Conservation (phyloP, 2,797 vertebrate species). For the Chaunax sp. region DNA sequence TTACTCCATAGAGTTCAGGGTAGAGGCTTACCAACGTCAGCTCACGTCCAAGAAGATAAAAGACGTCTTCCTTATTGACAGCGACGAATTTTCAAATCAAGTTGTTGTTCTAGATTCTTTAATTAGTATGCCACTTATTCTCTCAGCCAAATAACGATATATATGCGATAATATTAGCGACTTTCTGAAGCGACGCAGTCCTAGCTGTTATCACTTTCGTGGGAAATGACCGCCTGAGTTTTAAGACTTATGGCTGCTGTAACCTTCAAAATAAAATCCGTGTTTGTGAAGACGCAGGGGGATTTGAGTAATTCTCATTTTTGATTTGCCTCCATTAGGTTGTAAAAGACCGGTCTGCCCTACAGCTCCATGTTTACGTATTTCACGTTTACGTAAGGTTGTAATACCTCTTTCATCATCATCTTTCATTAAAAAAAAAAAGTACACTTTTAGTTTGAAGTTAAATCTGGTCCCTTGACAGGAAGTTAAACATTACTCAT, state of each 20-base stretch:
- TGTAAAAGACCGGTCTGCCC: no score
- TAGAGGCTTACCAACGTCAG: background rate
- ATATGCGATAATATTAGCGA: no score
- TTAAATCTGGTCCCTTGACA: no score
- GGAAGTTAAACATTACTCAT: no score
- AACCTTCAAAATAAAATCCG: slow-evolving; percentile 18
- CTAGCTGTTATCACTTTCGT: slow-evolving; percentile 54
- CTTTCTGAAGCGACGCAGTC: no score
- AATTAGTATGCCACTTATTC: no score
- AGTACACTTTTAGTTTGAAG: slow-evolving; percentile 27
- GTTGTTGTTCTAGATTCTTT: no score
- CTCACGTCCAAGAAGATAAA: background rate
- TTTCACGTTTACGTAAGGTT: background rate
- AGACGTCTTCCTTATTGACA: background rate
- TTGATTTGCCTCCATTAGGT: background rate
- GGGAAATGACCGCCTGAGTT: background rate
- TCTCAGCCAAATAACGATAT: fast-evolving
- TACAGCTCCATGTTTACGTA: background rate
- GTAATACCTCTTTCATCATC: background rate
- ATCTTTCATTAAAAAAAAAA: no score
- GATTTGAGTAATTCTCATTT: background rate
- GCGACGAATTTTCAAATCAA: background rate
- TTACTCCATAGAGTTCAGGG: background rate
- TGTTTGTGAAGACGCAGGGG: background rate
- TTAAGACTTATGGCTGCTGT: fast-evolving